phyloP scores from a whole-genome alignment of 2,888 invertebrate genomes.

The Eristalis intricaria region DNA sequence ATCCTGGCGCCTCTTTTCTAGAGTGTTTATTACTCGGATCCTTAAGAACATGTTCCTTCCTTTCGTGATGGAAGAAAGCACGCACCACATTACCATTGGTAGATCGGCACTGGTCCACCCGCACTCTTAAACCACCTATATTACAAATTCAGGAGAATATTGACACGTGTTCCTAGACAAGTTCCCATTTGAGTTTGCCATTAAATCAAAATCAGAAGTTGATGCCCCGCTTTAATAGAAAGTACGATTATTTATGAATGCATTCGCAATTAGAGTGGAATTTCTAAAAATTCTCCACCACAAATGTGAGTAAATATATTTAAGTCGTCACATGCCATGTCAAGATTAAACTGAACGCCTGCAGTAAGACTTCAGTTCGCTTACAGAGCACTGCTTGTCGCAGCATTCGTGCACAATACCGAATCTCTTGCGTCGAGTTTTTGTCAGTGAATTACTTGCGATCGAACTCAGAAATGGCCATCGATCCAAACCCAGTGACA shows the following conservation, averaged over 20 bases:
- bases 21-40: too few relatives aligned
- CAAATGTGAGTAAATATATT: neutral
- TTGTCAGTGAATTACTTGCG: neutral
- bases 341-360: neutral
- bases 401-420: constrained; percentile 22
- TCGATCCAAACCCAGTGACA: neutral
- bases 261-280: neutral
- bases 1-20: too few relatives aligned
- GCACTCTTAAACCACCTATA: too few relatives aligned
- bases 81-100: too few relatives aligned
- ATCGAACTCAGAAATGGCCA: neutral
- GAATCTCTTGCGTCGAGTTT: neutral
- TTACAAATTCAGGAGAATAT: too few relatives aligned
- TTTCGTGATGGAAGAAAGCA: too few relatives aligned
- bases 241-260: neutral
- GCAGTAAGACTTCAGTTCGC: constrained; percentile 1
- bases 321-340: neutral
- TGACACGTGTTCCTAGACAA: too few relatives aligned
- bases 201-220: too few relatives aligned
- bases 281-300: too few relatives aligned
- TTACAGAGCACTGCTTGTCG: neutral
- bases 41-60: too few relatives aligned
- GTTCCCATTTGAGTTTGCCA: too few relatives aligned
- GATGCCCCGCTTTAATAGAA: neutral
- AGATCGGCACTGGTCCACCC: too few relatives aligned